These are phyloP conservation scores for Mugil cephalus DNA, from an alignment of 2,113 vertebrate genomes.

Conservation along the genomic window DNA sequence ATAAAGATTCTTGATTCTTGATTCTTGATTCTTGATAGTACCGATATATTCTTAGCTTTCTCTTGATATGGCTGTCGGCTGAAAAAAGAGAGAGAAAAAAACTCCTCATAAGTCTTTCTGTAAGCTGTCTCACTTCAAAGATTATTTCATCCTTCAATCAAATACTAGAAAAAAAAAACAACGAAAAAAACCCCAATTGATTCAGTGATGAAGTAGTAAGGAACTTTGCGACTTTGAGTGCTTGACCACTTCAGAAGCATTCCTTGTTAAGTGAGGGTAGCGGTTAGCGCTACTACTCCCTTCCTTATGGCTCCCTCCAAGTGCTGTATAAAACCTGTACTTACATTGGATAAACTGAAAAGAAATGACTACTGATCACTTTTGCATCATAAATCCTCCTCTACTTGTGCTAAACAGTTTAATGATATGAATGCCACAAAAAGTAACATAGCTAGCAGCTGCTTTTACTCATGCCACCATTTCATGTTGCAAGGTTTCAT, in stretches of 20 bases:
- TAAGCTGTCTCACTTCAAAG: slow-evolving; percentile 40
- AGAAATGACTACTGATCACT: neutral
- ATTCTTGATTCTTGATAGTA: no score
- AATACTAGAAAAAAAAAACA: slow-evolving; percentile 27
- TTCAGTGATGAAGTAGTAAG: slow-evolving; percentile 21
- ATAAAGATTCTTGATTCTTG: no score
- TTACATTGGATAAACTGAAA: slow-evolving; percentile 22
- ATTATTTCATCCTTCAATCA: slow-evolving; percentile 34
- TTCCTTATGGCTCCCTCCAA: slow-evolving; percentile 13
- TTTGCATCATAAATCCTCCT: neutral
- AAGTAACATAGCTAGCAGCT: neutral
- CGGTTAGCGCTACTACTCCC: neutral
- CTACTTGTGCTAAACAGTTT: neutral
- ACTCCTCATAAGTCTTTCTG: slow-evolving; percentile 21
- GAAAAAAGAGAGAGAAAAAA: slow-evolving; percentile 5
- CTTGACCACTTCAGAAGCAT: slow-evolving; percentile 17
- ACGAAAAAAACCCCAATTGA: no score
- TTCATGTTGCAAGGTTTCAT: neutral
- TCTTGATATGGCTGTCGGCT: slow-evolving; percentile 27
- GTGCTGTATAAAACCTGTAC: slow-evolving; percentile 6
- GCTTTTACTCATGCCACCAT: neutral
- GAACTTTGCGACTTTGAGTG: slow-evolving; percentile 4
- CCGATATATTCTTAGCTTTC: slow-evolving; percentile 19
- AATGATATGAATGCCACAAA: neutral
- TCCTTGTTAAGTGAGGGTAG: neutral